phyloP scores from a whole-genome alignment of 2,797 vertebrate genomes.

The Pangasius macronema region DNA sequence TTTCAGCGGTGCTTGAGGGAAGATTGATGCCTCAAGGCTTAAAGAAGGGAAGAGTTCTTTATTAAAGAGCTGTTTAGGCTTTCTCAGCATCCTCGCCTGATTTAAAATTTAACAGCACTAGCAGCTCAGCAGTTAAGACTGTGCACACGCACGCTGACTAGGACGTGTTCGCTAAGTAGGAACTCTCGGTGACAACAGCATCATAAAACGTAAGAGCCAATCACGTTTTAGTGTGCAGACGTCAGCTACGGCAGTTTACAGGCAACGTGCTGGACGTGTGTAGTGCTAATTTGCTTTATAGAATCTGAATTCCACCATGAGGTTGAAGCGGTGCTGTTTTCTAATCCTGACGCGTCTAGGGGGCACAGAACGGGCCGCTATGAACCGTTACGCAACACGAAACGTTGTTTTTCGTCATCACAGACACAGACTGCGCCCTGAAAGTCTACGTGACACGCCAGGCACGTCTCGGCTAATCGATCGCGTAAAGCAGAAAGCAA shows the following conservation, averaged over 20 bases:
- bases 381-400: not conserved
- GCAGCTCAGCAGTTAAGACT: not conserved
- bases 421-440: not conserved
- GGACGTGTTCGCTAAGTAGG: not conserved
- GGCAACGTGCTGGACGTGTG: not conserved
- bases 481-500: not conserved
- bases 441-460: not conserved
- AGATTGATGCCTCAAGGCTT: constrained; percentile 16
- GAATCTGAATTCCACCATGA: not conserved
- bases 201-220: not conserved
- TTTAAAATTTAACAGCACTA: not conserved
- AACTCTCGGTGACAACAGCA: not conserved
- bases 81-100: not conserved
- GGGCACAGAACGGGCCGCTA: no score
- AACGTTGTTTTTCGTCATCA: not conserved
- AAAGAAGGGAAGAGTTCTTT: not conserved
- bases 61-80: not conserved
- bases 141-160: not conserved
- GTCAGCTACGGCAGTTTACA: not conserved
- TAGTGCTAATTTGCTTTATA: not conserved
- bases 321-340: not conserved
- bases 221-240: not conserved
- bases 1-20: not conserved
- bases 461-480: not conserved
- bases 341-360: no score